Evolutionary conservation across 2,888 invertebrate species (phyloP), one percentile per base, ranked within the genome.

Genomic region (Metellina segmentata): DNA sequence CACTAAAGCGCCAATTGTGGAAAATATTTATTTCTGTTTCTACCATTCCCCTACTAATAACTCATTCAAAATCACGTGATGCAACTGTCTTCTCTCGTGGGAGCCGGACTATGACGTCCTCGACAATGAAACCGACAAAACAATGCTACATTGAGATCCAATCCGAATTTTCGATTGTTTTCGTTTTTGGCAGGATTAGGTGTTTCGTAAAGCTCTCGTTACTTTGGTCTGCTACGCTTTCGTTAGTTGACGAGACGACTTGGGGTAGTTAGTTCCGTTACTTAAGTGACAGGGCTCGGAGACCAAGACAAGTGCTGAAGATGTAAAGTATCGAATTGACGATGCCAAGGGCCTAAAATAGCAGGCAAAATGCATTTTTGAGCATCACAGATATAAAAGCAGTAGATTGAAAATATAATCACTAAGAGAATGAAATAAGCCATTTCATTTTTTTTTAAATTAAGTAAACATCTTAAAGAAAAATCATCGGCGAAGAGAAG

Each of bases 291-390:
- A 92, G n/a, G 16, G 92, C 92, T n/a, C 92, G 89, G 48, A 92
- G 85, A 61, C 92, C 92, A 53, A 92, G 89, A 49, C 92, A 85
- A 7, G 89, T 92, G 69, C 92, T 92, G 89, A 92, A 92, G 53
- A 92, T 79, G 72, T 92, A 92, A 16, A 92, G 78, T 20, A 92
- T 86, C 7, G 92, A 85, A 20, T 92, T 92, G 34, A 92, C 92
- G n/a, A 92, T 92, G 7, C 89, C 92, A 13, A 92, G n/a, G 69
- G 92, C 92, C 92, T 92, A 85, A 53, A 77, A 61, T 61, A 61
- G 5, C 61, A 61, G 34, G 34, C 1, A 34, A 34, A 34, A 34
- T 34, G 4, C 34, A 34, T 4, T 2, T 7, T 19, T 72, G 8
- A n/a, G n/a, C n/a, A n/a, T n/a, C n/a, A n/a, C 16, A 13, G 34